phyloP scores from a whole-genome alignment of 2,888 invertebrate species.

The Pediacus dermestoides region DNA sequence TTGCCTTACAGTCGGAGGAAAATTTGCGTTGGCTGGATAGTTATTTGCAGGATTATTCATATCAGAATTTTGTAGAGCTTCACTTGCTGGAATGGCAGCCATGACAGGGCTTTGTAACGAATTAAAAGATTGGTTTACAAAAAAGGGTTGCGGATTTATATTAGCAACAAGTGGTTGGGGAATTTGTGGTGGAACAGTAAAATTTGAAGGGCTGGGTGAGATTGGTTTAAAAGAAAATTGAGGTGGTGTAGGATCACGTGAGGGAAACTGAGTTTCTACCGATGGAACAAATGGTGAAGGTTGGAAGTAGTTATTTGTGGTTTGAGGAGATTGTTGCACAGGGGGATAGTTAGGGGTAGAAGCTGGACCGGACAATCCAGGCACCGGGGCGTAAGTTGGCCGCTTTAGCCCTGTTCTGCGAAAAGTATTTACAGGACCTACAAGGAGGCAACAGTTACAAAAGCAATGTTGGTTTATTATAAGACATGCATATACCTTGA shows the following conservation, averaged over 20 bases:
- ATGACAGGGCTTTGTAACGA: conserved; percentile 31
- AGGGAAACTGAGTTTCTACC: too few species aligned
- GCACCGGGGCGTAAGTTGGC: conserved; percentile 74
- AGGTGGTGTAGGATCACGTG: too few species aligned
- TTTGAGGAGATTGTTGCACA: conserved; percentile 10
- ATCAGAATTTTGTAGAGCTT: conserved; percentile 22
- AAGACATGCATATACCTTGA: too few species aligned
- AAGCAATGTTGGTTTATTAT: too few species aligned
- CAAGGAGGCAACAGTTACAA: conserved; percentile 11
- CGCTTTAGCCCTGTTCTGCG: conserved; percentile 65
- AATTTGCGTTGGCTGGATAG: neutral
- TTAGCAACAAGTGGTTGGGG: conserved; percentile 15
- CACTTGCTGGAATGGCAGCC: conserved; percentile 37
- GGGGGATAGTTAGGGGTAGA: conserved; percentile 9
- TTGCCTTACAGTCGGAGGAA: conserved; percentile 1
- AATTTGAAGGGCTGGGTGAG: conserved; percentile 29
- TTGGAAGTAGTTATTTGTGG: conserved; percentile 20
- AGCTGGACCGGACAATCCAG: conserved; percentile 55
- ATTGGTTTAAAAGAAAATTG: neutral
- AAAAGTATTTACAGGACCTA: conserved; percentile 54
- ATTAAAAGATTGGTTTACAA: too few species aligned
- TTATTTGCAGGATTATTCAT: conserved; percentile 3
- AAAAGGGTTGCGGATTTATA: conserved; percentile 4
- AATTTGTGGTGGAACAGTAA: conserved; percentile 12
- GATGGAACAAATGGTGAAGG: conserved; percentile 15